Percentiles rank a stretch among this genome's conserved stretches.
phyloP scores from a whole-genome alignment of 23 tunicate genomes.

The Pegea sp. region DNA sequence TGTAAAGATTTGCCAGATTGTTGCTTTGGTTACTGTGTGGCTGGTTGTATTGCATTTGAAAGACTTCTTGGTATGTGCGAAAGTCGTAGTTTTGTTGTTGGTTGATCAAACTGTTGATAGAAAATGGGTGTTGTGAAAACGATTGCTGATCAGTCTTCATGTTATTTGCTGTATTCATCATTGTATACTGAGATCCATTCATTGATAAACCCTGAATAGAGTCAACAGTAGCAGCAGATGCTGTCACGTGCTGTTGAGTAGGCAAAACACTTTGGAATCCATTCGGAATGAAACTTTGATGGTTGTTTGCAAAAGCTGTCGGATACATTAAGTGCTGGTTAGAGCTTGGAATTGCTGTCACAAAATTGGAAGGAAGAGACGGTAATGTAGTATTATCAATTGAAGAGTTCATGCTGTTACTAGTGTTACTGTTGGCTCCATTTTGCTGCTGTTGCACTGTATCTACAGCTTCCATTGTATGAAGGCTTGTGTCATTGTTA shows the following conservation, averaged over 20 bases:
- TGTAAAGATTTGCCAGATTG: too few species aligned
- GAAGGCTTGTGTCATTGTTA: too few species aligned
- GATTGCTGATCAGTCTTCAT: constrained; percentile 53
- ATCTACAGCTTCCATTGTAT: constrained; percentile 11
- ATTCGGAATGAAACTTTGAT: constrained; percentile 11
- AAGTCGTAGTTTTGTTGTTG: constrained; percentile 30
- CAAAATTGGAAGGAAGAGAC: constrained; percentile 8
- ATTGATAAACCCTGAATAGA: too few species aligned
- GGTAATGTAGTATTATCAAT: constrained; percentile 4
- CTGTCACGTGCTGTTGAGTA: too few species aligned
- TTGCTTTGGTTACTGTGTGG: too few species aligned
- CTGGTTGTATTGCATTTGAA: constrained; percentile 47
- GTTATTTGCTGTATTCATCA: too few species aligned
- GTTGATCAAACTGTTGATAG: constrained; percentile 64
- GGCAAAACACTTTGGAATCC: constrained; percentile 2
- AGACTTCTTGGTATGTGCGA: constrained; percentile 39
- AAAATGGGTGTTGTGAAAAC: constrained; percentile 77
- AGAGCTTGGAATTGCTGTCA: constrained; percentile 3
- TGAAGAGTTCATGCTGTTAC: constrained; percentile 3
- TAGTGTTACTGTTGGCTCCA: background rate
- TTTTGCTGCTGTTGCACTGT: too few species aligned
- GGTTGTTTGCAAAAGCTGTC: constrained; percentile 12
- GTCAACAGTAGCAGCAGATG: too few species aligned
- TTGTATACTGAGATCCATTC: too few species aligned
- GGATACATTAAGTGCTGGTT: constrained; percentile 15